Evolutionary conservation across 1,140 invertebrate genomes (phyloP), one percentile per base, ranked within the genome.

Genomic region (Neodiprion lecontei): DNA sequence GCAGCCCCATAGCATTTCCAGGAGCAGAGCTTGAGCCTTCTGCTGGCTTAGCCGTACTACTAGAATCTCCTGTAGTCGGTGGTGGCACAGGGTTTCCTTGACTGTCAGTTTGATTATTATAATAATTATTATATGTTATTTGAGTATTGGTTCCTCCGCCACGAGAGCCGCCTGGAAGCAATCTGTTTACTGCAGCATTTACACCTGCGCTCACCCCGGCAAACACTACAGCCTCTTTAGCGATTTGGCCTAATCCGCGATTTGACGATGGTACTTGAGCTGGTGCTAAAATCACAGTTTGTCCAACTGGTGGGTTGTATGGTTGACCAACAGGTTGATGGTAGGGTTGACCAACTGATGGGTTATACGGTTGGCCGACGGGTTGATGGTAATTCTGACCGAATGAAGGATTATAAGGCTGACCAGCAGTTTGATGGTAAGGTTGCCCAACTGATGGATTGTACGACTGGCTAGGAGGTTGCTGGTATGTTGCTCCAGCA

Each of bases 201-300:
- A 89, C 88, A 9, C 88, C 86, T 1, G 86, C 85, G 72, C 83
- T 86, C 0, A 87, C 85, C 14, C 84, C 87, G 66, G 87, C 86
- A n/a, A 79, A 89, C 0, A 89, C 87, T 12, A 89, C 83, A 9
- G 88, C 88, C 72, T 89, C 88, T 74, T 89, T 89, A 0, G 87
- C 88, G 8, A 89, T 77, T 75, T 89, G 88, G 3, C 88, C 88
- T 8, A 88, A 86, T 48, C 88, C 88, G 47, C 82, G 72, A 21
- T 67, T 81, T 11, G 82, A 82, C 9, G 72, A 80, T 65, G 77
- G 68, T 0, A 77, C 74, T 70, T 82, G 79, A 21, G 75, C 78
- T 9, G 77, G 76, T 53, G 83, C 82, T 1, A 88, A 9, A 0
- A 86, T 48, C 0, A 89, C 73, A 3, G 86, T 86, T 5, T 82